A percentile compares a stretch with the other conserved stretches of the same genome.
These are phyloP conservation scores for Hyla sarda DNA, from an alignment of 2,113 vertebrate genomes.

Conservation along the genomic window DNA sequence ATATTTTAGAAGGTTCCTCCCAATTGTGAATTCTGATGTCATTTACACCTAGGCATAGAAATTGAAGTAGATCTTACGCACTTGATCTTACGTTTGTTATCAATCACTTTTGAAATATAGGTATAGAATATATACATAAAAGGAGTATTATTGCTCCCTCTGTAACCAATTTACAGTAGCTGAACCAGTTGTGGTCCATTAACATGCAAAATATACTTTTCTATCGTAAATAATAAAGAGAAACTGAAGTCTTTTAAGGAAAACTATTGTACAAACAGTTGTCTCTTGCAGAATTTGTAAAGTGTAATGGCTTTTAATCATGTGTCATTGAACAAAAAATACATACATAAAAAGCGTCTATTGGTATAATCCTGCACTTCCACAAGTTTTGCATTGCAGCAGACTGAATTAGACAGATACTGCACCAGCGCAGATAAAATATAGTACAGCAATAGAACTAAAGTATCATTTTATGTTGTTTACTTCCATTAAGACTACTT, in stretches of 20 bases:
- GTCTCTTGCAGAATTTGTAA: no score
- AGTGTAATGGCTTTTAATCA: background rate
- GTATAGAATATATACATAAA: background rate
- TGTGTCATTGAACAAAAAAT: background rate
- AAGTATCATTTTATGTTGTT: conserved; percentile 13
- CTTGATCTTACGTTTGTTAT: background rate
- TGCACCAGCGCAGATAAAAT: background rate
- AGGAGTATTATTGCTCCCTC: background rate
- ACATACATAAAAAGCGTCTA: background rate
- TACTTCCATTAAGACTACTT: background rate
- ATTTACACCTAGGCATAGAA: no score
- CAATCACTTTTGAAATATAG: background rate
- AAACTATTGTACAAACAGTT: no score
- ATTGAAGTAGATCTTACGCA: no score
- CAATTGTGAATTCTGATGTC: no score
- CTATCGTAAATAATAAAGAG: background rate
- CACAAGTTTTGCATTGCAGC: background rate
- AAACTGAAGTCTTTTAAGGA: background rate
- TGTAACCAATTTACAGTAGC: background rate
- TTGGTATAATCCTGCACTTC: background rate
- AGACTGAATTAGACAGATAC: conserved; percentile 19
- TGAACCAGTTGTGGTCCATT: background rate
- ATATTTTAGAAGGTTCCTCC: no score
- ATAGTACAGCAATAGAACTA: conserved; percentile 6
- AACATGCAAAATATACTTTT: background rate